Base-by-base conservation (phyloP, 2,797 vertebrate species). In the Danio kyathit region DNA sequence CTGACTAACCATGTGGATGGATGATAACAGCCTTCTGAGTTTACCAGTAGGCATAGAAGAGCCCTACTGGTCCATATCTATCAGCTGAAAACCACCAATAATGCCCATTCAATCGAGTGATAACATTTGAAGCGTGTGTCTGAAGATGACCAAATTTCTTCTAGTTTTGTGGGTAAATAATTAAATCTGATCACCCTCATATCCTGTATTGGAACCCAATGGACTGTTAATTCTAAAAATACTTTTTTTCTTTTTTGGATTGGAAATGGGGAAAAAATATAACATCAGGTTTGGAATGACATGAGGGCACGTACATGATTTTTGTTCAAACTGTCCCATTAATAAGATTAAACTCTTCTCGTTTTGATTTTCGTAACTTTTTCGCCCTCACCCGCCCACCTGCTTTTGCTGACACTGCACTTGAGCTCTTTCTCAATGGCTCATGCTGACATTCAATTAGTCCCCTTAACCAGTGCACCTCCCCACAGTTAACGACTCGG, bases 401-500 rank as follows among this genome's bases (percentile, higher is more conserved):
- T 81, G 84, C 83, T 83, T 65, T 2, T 84, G 92, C 92, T 91
- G 91, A 92, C 82, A 59, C 83, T 63, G 89, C 86, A 88, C 88
- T 87, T 81, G 69, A 87, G 82, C 82, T 87, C 59, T 78, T 86
- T 82, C 46, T 85, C 81, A 84, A 82, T 82, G 87, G 82, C 86
- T 91, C 88, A 84, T 63, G 29, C 87, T 89, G 90, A 90, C 88
- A 86, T 91, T 90, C 90, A 92, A 93, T 94, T 93, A 94, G 91
- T 90, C 87, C 87, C 43, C 85, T 85, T 86, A 93, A 86, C 92
- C 89, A 85, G 84, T 11, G 84, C 19, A 81, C 88, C 86, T 83
- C 89, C 87, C 67, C 80, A 56, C 65, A 89, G 79, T 88, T 90
- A 91, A 92, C 89, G 90, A 90, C 87, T 91, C 89, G 87, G 77